Evolutionary conservation across 2,797 vertebrate species (phyloP).

Genomic region (Naso thynnoides): DNA sequence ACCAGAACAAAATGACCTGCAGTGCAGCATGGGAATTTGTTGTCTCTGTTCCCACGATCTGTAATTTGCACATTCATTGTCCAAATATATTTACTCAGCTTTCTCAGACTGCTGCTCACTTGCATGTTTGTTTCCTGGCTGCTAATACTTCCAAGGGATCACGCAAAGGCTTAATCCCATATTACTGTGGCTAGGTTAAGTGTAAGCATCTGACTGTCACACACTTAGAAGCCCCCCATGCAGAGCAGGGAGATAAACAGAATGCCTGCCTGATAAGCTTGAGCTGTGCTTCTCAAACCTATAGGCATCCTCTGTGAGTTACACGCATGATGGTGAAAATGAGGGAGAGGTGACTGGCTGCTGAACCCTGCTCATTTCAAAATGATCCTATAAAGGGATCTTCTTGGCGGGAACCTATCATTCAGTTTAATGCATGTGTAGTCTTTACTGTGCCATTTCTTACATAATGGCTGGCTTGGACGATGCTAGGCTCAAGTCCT

Average conservation of each 20-base stretch:
- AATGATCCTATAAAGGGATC: constrained; percentile 73
- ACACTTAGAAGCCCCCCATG: constrained; percentile 56
- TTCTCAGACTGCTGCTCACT: constrained; percentile 58
- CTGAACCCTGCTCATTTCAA: constrained; percentile 40
- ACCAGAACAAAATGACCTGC: neutral
- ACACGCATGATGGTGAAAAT: constrained; percentile 21
- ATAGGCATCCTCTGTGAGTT: constrained; percentile 13
- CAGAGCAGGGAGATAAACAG: constrained; percentile 53
- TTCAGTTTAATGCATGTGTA: constrained; percentile 46
- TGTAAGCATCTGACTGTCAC: constrained; percentile 74
- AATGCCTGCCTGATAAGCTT: constrained; percentile 61
- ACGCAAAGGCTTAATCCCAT: constrained; percentile 79
- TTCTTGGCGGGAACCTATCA: constrained; percentile 39
- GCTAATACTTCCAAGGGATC: constrained; percentile 74
- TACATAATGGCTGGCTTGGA: constrained; percentile 63
- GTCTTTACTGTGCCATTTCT: constrained; percentile 59
- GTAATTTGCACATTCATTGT: constrained; percentile 16
- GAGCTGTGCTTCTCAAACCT: constrained; percentile 42
- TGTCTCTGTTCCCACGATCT: constrained; percentile 10
- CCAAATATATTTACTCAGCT: constrained; percentile 53
- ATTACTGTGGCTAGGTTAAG: constrained; percentile 79
- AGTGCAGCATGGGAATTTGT: constrained; percentile 3
- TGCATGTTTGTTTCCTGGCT: constrained; percentile 55
- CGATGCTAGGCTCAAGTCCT: neutral
- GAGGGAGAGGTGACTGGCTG: constrained; percentile 12